These are phyloP conservation scores for Nematolebias whitei DNA, from an alignment of 2,113 vertebrate genomes.

Conservation along the genomic window DNA sequence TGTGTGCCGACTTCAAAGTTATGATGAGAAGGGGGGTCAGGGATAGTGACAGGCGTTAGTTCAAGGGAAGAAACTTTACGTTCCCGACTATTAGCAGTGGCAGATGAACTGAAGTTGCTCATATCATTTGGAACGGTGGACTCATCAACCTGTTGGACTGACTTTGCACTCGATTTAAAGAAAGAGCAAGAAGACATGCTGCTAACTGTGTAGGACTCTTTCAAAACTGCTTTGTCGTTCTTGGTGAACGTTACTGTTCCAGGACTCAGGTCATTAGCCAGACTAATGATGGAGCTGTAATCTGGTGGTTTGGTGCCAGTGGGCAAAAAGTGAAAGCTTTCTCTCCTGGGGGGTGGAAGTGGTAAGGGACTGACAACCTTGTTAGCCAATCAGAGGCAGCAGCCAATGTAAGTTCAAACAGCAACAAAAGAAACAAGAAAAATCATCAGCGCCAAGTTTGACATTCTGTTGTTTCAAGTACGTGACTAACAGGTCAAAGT, in stretches of 20 bases:
- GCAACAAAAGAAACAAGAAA: slow-evolving; percentile 30
- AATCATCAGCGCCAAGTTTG: slow-evolving; percentile 36
- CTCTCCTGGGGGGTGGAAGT: slow-evolving; percentile 85
- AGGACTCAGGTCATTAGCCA: slow-evolving; percentile 53
- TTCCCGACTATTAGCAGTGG: slow-evolving; percentile 77
- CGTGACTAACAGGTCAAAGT: not conserved
- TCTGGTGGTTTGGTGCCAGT: slow-evolving; percentile 72
- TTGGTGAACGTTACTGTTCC: slow-evolving; percentile 61
- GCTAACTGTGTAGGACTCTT: slow-evolving; percentile 79
- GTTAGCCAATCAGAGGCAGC: slow-evolving; percentile 79
- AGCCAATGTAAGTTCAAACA: slow-evolving; percentile 80
- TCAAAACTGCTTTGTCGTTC: slow-evolving; percentile 66
- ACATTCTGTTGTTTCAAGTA: slow-evolving; percentile 7
- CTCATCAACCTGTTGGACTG: slow-evolving; percentile 36
- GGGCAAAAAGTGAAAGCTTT: slow-evolving; percentile 81
- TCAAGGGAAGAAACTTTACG: slow-evolving; percentile 87
- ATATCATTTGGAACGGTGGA: slow-evolving; percentile 29
- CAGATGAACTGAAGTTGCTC: slow-evolving; percentile 49
- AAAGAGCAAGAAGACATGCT: slow-evolving; percentile 83
- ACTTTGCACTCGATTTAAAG: slow-evolving; percentile 64
- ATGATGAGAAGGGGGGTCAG: slow-evolving; percentile 75
- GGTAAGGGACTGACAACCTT: slow-evolving; percentile 83
- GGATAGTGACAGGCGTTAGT: slow-evolving; percentile 83
- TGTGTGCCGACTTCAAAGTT: slow-evolving; percentile 54
- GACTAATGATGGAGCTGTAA: slow-evolving; percentile 59